These are phyloP conservation scores for Neomonachus schauinslandi DNA, from an alignment of 2,113 vertebrate species.

Conservation along the genomic window DNA sequence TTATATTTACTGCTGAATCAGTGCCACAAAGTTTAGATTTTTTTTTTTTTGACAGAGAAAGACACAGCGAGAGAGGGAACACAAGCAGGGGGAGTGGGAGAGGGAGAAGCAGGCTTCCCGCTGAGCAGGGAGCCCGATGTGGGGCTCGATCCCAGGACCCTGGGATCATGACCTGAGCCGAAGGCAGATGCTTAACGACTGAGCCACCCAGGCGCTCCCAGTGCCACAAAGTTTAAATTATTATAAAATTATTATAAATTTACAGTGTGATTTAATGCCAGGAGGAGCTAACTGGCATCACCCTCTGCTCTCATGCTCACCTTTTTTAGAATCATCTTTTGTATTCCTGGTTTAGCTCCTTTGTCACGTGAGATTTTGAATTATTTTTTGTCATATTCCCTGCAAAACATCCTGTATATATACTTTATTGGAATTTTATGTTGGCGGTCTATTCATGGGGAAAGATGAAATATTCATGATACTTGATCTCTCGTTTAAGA, in stretches of 20 bases:
- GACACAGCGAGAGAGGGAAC: too few species aligned
- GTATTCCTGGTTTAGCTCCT: not conserved
- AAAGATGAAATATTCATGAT: not conserved
- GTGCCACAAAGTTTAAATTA: not conserved
- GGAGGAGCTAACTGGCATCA: not conserved
- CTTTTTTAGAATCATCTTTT: not conserved
- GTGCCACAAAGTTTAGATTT: not conserved
- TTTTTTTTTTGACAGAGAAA: too few species aligned
- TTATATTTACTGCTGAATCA: not conserved
- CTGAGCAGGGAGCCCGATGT: too few species aligned
- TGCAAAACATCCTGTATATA: not conserved
- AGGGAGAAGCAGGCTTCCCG: too few species aligned
- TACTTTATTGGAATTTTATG: not conserved
- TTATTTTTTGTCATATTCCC: not conserved
- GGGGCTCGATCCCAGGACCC: too few species aligned
- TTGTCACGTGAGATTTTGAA: not conserved
- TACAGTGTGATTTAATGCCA: not conserved
- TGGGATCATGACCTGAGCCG: too few species aligned
- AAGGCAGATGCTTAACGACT: too few species aligned
- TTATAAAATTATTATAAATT: not conserved
- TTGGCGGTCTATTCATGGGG: not conserved
- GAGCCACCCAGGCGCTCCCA: too few species aligned
- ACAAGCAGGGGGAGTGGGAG: too few species aligned
- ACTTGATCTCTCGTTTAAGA: not conserved
- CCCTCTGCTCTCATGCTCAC: not conserved